phyloP scores from a whole-genome alignment of 2,113 vertebrate species.

The Alces alces region DNA sequence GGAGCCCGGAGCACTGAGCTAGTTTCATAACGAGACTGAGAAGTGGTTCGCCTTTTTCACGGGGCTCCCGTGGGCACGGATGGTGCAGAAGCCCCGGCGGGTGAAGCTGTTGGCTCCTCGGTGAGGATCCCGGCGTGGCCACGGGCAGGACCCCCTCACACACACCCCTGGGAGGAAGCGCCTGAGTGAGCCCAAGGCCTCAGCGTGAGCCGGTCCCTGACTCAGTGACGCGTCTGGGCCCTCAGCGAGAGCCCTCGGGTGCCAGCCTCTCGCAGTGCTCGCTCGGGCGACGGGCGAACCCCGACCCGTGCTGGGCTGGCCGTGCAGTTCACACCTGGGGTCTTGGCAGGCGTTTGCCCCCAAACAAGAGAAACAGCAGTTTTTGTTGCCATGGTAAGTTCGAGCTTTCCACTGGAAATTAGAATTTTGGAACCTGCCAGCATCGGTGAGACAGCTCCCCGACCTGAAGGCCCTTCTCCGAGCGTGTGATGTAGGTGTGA shows the following conservation, averaged over 20 bases:
- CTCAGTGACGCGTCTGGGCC: background rate
- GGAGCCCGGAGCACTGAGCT: no score
- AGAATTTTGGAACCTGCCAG: background rate
- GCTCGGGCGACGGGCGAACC: rapidly evolving
- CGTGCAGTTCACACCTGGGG: background rate
- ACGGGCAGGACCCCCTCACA: background rate
- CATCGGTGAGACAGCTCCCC: rapidly evolving
- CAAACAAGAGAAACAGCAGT: rapidly evolving
- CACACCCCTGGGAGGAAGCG: background rate
- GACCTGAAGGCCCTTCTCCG: rapidly evolving
- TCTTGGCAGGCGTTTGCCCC: background rate
- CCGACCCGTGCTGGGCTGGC: rapidly evolving
- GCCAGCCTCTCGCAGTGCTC: rapidly evolving
- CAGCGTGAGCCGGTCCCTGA: rapidly evolving
- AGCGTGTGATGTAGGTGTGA: rapidly evolving
- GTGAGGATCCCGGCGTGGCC: rapidly evolving
- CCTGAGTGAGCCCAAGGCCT: background rate
- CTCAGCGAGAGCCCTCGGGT: background rate
- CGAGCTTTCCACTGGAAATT: background rate
- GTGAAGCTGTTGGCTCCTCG: background rate
- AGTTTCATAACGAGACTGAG: background rate
- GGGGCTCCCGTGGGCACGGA: rapidly evolving
- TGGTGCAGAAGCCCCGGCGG: rapidly evolving
- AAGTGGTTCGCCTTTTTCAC: rapidly evolving
- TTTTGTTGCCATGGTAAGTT: rapidly evolving